Percentiles rank a stretch among this genome's conserved stretches.
Evolutionary conservation across 2,113 vertebrate species (phyloP).

Genomic region (Trichomycterus rosablanca): DNA sequence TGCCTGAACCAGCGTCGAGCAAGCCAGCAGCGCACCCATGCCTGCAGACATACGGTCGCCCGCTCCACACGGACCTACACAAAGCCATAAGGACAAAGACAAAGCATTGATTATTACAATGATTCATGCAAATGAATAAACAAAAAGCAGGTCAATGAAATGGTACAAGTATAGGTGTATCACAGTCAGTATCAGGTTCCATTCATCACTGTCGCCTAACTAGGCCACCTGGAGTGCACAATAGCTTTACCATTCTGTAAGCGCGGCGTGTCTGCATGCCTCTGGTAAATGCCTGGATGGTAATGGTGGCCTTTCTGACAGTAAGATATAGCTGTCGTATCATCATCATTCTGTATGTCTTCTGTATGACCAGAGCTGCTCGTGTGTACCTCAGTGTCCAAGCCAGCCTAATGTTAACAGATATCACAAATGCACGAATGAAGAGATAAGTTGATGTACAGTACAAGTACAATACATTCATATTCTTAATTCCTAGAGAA

Average conservation of each 20-base stretch:
- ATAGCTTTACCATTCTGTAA: constrained; percentile 52
- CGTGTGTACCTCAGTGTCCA: constrained; percentile 55
- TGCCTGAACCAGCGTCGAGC: constrained; percentile 48
- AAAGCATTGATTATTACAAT: too few relatives aligned
- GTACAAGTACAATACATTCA: too few relatives aligned
- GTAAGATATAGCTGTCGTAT: constrained; percentile 54
- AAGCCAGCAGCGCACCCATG: constrained; percentile 66
- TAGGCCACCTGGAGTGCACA: neutral
- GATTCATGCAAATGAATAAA: too few relatives aligned
- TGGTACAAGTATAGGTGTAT: too few relatives aligned
- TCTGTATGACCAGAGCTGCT: constrained; percentile 68
- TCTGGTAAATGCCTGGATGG: constrained; percentile 69
- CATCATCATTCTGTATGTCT: constrained; percentile 60
- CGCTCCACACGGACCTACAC: constrained; percentile 56
- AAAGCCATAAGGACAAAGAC: neutral
- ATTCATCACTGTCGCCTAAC: too few relatives aligned
- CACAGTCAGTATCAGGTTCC: too few relatives aligned
- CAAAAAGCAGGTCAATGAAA: too few relatives aligned
- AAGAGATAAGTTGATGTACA: too few relatives aligned
- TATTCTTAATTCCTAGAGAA: too few relatives aligned
- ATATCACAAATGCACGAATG: neutral
- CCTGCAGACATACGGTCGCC: constrained; percentile 61
- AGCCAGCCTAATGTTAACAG: constrained; percentile 45
- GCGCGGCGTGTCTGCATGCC: constrained; percentile 52
- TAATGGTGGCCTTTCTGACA: constrained; percentile 53